Percentiles rank a stretch among this genome's conserved stretches.
Conservation (phyloP, 2,888 invertebrate genomes). For the Leucozona laternaria region DNA sequence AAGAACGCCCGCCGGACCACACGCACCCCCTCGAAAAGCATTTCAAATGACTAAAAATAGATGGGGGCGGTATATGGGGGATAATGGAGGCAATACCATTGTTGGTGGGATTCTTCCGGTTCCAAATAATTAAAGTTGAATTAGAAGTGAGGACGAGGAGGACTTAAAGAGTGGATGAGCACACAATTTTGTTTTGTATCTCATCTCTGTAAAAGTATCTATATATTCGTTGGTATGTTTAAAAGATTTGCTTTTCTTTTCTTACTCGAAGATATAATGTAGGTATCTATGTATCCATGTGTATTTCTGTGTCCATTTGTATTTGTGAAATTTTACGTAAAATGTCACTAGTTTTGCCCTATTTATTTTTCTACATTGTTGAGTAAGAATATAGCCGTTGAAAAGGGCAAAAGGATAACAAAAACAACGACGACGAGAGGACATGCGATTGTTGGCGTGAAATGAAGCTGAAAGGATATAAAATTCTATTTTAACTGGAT, state of each 20-base stretch:
- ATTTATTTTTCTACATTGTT: constrained; percentile 70
- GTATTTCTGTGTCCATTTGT: constrained; percentile 20
- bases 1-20: constrained; percentile 35
- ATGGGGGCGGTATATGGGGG: no score
- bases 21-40: constrained; percentile 25
- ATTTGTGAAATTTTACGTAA: constrained; percentile 54
- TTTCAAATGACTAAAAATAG: neutral
- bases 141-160: constrained; percentile 63
- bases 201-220: constrained; percentile 27
- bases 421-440: constrained; percentile 18
- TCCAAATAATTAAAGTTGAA: constrained; percentile 71
- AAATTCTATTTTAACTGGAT: constrained; percentile 59
- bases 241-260: neutral
- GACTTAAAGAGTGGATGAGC: constrained; percentile 50
- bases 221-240: neutral
- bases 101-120: constrained; percentile 45
- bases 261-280: neutral
- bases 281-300: neutral
- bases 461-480: constrained; percentile 63
- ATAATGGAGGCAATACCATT: neutral
- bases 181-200: constrained; percentile 44
- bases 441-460: constrained; percentile 60
- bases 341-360: constrained; percentile 63
- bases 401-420: constrained; percentile 25
- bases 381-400: constrained; percentile 31